A percentile compares a stretch with the other conserved stretches of the same genome.
These are phyloP conservation scores for Australoheros scitulus DNA, from an alignment of 2,113 vertebrate species.

Conservation along the genomic window DNA sequence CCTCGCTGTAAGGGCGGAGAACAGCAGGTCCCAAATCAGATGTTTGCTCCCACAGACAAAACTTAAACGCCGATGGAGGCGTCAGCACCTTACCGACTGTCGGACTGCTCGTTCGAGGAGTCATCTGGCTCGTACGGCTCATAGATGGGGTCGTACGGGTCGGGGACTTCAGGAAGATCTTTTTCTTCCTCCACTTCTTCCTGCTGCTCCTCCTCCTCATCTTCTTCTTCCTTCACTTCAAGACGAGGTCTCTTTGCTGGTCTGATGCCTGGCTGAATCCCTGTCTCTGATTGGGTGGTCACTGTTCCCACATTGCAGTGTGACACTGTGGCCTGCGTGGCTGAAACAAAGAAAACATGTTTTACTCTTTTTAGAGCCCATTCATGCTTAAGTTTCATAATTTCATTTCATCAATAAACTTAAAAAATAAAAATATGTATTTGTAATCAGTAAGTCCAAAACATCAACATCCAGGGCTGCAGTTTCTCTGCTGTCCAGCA, in stretches of 20 bases:
- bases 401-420: too few species aligned
- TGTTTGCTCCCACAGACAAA: background rate
- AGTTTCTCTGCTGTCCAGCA: background rate
- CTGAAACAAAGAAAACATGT: background rate
- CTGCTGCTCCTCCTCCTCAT: background rate
- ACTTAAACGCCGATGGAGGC: fast-evolving
- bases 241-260: background rate
- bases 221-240: background rate
- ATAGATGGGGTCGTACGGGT: background rate
- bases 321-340: background rate
- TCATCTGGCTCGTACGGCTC: background rate
- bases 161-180: fast-evolving
- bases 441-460: background rate
- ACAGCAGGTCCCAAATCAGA: background rate
- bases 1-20: background rate
- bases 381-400: too few species aligned
- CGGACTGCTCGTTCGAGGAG: background rate
- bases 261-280: slow-evolving; percentile 2
- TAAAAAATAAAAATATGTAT: too few species aligned
- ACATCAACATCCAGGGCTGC: background rate
- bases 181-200: background rate
- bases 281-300: slow-evolving; percentile 1
- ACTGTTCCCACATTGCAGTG: background rate
- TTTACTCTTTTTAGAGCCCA: background rate
- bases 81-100: background rate